A percentile compares a stretch with the other conserved stretches of the same genome.
These are phyloP conservation scores for Orycteropus afer DNA, from an alignment of 2,113 vertebrate genomes.

Conservation along the genomic window DNA sequence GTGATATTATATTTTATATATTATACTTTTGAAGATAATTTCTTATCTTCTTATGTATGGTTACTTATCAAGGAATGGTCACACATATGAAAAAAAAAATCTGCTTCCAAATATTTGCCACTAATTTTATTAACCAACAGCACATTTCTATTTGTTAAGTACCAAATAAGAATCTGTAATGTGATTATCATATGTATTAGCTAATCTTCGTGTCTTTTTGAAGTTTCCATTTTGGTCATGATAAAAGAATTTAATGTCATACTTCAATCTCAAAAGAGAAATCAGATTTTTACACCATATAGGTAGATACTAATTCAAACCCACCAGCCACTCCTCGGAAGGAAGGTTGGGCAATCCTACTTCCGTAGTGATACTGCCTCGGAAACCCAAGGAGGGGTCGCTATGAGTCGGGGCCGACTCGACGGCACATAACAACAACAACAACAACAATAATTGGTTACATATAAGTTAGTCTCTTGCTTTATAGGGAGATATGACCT, in stretches of 20 bases:
- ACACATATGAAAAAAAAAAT: neutral
- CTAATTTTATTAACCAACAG: neutral
- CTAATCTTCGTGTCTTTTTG: neutral
- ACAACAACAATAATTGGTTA: neutral
- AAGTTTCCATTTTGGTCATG: conserved; percentile 9
- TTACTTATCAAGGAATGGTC: neutral
- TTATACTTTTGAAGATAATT: neutral
- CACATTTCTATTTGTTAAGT: neutral
- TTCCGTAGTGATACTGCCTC: too few species aligned
- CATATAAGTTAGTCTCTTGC: neutral
- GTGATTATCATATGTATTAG: neutral
- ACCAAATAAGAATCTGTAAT: neutral
- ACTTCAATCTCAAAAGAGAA: conserved; percentile 31
- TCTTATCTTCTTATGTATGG: neutral
- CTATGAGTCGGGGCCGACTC: too few species aligned
- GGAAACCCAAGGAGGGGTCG: too few species aligned
- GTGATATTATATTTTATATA: neutral
- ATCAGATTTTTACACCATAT: conserved; percentile 21
- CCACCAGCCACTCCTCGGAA: too few species aligned
- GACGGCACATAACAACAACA: too few species aligned
- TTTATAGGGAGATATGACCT: neutral
- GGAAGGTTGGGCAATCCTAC: too few species aligned
- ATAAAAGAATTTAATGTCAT: conserved; percentile 14
- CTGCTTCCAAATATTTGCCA: neutral
- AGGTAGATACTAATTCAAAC: neutral